Conservation (phyloP, 2,888 invertebrate genomes). For the Rhorus exstirpatorius region DNA sequence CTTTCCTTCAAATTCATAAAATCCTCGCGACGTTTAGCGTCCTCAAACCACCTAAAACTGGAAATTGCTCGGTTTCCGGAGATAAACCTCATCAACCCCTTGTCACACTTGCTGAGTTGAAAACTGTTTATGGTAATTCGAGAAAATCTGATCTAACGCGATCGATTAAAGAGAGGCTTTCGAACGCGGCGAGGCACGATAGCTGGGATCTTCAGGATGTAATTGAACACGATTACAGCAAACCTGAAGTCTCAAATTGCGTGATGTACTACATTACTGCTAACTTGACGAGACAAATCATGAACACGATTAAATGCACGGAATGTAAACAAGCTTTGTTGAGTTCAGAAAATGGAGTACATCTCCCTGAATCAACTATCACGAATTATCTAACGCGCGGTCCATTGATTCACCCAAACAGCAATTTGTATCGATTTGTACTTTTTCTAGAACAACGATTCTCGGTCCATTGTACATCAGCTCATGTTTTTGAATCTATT, state of each 20-base stretch:
- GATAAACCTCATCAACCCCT: conserved; percentile 42
- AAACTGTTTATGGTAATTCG: conserved; percentile 52
- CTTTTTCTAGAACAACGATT: too few species aligned
- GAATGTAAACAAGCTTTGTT: conserved; percentile 55
- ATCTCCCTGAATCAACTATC: conserved; percentile 40
- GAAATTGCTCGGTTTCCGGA: conserved; percentile 37
- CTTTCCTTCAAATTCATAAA: conserved; percentile 54
- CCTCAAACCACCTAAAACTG: conserved; percentile 40
- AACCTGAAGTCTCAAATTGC: too few species aligned
- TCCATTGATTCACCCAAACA: too few species aligned
- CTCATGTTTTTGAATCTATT: too few species aligned
- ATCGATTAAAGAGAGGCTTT: conserved; percentile 43
- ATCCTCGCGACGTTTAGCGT: too few species aligned
- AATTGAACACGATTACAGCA: too few species aligned
- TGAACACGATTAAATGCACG: too few species aligned
- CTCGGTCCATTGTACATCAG: too few species aligned
- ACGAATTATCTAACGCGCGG: conserved; percentile 29
- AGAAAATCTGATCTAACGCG: conserved; percentile 26
- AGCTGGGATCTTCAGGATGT: too few species aligned
- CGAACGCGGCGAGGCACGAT: conserved; percentile 21
- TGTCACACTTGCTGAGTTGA: conserved; percentile 53
- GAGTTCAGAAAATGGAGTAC: conserved; percentile 10
- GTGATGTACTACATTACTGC: conserved; percentile 60
- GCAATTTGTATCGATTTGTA: too few species aligned
- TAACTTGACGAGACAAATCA: too few species aligned